Conservation (phyloP, 2,888 invertebrate genomes). For the Poecilobothrus nobilitatus region DNA sequence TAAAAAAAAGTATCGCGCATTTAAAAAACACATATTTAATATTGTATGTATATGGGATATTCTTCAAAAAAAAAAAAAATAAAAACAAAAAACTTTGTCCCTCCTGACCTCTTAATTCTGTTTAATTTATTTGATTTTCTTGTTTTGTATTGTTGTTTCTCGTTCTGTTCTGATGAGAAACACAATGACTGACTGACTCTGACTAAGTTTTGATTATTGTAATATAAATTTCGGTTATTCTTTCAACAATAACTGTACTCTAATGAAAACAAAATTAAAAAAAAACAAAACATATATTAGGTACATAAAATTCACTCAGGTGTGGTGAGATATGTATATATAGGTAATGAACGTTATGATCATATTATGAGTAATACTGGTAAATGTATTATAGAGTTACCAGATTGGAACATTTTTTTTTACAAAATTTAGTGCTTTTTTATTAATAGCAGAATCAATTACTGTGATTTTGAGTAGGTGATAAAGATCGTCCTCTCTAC, state of each 20-base stretch:
- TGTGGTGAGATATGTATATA: background rate
- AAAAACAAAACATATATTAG: too few relatives aligned
- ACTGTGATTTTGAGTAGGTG: too few relatives aligned
- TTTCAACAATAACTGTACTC: conserved; percentile 9
- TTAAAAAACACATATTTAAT: too few relatives aligned
- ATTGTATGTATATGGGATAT: background rate
- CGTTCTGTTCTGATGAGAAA: background rate
- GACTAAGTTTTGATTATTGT: background rate
- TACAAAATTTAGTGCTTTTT: too few relatives aligned
- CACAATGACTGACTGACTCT: too few relatives aligned
- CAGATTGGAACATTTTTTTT: too few relatives aligned
- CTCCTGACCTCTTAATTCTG: conserved; percentile 3
- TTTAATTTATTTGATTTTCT: background rate
- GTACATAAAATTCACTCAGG: background rate
- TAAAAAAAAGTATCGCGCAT: background rate
- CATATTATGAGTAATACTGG: too few relatives aligned
- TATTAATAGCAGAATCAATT: too few relatives aligned
- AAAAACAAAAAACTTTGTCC: background rate
- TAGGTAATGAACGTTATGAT: background rate
- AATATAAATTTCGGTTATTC: background rate
- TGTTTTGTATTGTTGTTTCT: background rate
- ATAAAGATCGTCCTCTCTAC: too few relatives aligned
- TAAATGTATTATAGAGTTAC: too few relatives aligned
- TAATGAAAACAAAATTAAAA: conserved; percentile 8
- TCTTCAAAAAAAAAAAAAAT: background rate